Percentiles rank a stretch among this genome's conserved stretches.
These are phyloP conservation scores for Aphelenchoides fujianensis DNA, from an alignment of 1,140 invertebrate species.

Conservation along the genomic window DNA sequence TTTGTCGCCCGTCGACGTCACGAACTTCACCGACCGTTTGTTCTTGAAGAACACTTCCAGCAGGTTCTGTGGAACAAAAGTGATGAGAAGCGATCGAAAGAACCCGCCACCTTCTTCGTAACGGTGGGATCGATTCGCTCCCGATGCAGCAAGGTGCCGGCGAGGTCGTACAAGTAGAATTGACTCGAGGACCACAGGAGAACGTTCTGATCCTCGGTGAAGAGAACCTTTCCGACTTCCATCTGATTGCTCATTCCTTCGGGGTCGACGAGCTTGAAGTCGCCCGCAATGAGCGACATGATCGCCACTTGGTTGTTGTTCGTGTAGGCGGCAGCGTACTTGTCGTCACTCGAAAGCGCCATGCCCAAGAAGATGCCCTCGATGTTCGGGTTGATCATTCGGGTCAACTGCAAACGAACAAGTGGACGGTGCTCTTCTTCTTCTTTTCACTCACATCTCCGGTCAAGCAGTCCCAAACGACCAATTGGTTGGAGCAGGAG, in stretches of 20 bases:
- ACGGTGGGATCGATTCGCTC: slow-evolving; percentile 20
- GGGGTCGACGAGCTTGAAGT: slow-evolving; percentile 40
- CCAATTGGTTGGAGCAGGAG: slow-evolving; percentile 91
- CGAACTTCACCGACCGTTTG: slow-evolving; percentile 25
- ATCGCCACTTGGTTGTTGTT: slow-evolving; percentile 87
- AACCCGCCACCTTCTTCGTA: slow-evolving; percentile 18
- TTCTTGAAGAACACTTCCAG: slow-evolving; percentile 44
- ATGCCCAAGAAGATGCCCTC: slow-evolving; percentile 84
- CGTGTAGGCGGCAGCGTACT: slow-evolving; percentile 89
- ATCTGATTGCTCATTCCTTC: slow-evolving; percentile 52
- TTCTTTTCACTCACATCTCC: slow-evolving; percentile 72
- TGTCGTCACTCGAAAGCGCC: slow-evolving; percentile 87
- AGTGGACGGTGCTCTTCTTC: neutral
- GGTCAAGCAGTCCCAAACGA: slow-evolving; percentile 92
- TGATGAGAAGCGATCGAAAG: too few relatives aligned
- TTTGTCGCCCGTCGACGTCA: slow-evolving; percentile 46
- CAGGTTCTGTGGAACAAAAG: too few relatives aligned
- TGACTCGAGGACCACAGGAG: slow-evolving; percentile 49
- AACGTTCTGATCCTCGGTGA: slow-evolving; percentile 35
- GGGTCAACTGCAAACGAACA: slow-evolving; percentile 60
- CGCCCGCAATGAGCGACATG: slow-evolving; percentile 74
- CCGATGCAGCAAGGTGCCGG: slow-evolving; percentile 40
- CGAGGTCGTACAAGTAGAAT: slow-evolving; percentile 46
- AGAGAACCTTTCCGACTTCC: slow-evolving; percentile 43
- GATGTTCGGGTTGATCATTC: slow-evolving; percentile 84